Evolutionary conservation across 2,888 invertebrate species (phyloP), one percentile per base, ranked within the genome.

Genomic region (Eristalis intricaria): DNA sequence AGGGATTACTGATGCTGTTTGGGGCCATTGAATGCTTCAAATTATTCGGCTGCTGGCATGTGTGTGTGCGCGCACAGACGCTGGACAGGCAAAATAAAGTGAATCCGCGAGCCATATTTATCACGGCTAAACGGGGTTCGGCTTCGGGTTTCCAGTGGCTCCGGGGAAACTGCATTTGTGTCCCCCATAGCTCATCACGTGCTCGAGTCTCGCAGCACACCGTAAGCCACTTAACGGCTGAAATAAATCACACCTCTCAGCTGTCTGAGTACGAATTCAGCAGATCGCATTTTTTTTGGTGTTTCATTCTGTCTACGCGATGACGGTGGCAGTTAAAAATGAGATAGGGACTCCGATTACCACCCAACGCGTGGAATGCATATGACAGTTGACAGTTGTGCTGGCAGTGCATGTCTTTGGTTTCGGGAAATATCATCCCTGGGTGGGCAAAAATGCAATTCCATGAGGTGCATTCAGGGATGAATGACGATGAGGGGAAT

Each of bases 221-320:
- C 22, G 15, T 73, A 32, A 40, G 77, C 60, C 75, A 75, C 75
- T 86, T 82, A 82, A 78, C 73, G 64, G 77, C 15, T 70, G 69
- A 22, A 65, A 86, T 86, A 78, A 78, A 82, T 86, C 86, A 86
- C 56, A 74, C 40, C 77, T 65, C 56, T 22, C 38, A 66, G 50
- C 74, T 82, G 81, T 73, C 81, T 74, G 71, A 73, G 77, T 56
- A 29, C 65, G 70, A 65, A 77, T 73, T 85, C 84, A 73, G 84
- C 63, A 23, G 61, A 13, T 71, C 58, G 32, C 32, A 32, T 10
- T 66, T 29, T 23, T 43, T 50, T 38, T 66, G n/a, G 56, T 63
- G 50, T 15, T 32, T 11, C 61, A 32, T 76, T 56, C 56, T 74
- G 68, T 68, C 43, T 32, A 32, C 40, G 60, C 56, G 74, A 68